Evolutionary conservation across 2,113 vertebrate genomes (phyloP).

Genomic region (Brachyistius frenatus): DNA sequence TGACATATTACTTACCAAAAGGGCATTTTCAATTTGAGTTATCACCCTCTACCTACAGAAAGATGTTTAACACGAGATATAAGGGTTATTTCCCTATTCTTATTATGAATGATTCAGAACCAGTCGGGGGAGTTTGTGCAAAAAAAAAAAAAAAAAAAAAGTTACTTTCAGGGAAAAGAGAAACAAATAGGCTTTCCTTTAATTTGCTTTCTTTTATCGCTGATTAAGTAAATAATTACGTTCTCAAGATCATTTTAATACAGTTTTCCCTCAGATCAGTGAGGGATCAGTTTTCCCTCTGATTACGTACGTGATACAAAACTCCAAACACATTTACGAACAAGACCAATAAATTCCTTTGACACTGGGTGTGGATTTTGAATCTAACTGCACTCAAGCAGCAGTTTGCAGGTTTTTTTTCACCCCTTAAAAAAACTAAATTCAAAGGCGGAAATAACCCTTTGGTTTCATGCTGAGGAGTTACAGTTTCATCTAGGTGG

Average conservation of each 20-base stretch:
- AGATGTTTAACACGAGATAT: not conserved
- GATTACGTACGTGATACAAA: not conserved
- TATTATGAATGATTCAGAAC: not conserved
- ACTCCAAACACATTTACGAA: not conserved
- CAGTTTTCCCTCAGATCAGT: not conserved
- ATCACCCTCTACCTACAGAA: not conserved
- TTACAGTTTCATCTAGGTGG: not conserved
- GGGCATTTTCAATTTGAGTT: conserved; percentile 15
- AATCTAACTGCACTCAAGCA: not conserved
- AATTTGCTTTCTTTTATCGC: too few relatives aligned
- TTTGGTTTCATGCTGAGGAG: conserved; percentile 10
- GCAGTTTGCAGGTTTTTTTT: conserved; percentile 21
- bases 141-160: not conserved
- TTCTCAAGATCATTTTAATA: not conserved
- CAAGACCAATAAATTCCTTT: not conserved
- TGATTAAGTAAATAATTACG: too few relatives aligned
- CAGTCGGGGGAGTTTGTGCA: not conserved
- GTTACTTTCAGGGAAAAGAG: not conserved
- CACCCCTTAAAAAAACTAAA: not conserved
- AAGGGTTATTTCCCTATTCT: not conserved
- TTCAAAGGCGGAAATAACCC: conserved; percentile 40
- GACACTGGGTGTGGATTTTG: conserved; percentile 19
- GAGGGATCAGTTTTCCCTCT: too few relatives aligned
- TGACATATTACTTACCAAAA: conserved; percentile 11
- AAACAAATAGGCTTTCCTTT: not conserved